Evolutionary conservation across 2,888 invertebrate genomes (phyloP).

Genomic region (Morpho helenor): DNA sequence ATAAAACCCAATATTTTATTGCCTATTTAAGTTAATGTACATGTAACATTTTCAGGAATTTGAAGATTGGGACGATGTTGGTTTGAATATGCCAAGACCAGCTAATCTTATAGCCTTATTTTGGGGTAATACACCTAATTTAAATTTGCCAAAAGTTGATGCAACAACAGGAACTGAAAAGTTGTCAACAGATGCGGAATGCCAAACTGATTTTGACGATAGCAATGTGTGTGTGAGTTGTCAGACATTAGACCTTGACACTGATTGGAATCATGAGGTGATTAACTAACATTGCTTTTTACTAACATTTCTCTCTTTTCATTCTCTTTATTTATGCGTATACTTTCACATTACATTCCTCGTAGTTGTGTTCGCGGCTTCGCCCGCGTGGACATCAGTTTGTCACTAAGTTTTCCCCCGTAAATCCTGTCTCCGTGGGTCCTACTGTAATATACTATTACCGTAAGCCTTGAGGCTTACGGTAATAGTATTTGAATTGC

Average conservation of each 20-base stretch:
- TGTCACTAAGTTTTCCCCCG: too few relatives aligned
- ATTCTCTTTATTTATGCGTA: too few relatives aligned
- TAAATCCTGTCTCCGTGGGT: too few relatives aligned
- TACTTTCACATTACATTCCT: too few relatives aligned
- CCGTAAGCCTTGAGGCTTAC: too few relatives aligned
- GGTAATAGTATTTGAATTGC: too few relatives aligned
- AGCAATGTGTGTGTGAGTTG: slow-evolving; percentile 64
- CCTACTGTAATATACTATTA: too few relatives aligned
- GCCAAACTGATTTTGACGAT: slow-evolving; percentile 73
- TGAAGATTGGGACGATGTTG: slow-evolving; percentile 96
- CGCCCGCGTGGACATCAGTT: too few relatives aligned
- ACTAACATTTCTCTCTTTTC: slow-evolving; percentile 7
- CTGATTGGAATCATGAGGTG: slow-evolving; percentile 72
- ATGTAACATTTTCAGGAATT: slow-evolving; percentile 80
- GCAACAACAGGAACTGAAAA: slow-evolving; percentile 69
- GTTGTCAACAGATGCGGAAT: slow-evolving; percentile 43
- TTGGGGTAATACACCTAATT: slow-evolving; percentile 71
- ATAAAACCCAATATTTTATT: too few relatives aligned
- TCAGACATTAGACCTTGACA: slow-evolving; percentile 56
- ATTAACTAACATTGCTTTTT: slow-evolving; percentile 21
- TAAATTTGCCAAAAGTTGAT: slow-evolving; percentile 58
- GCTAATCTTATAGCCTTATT: slow-evolving; percentile 85
- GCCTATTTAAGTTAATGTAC: background rate
- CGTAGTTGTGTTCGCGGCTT: too few relatives aligned
- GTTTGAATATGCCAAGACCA: slow-evolving; percentile 90